These are phyloP conservation scores for Aldrovandia affinis DNA, from an alignment of 2,797 vertebrate genomes.

Conservation along the genomic window DNA sequence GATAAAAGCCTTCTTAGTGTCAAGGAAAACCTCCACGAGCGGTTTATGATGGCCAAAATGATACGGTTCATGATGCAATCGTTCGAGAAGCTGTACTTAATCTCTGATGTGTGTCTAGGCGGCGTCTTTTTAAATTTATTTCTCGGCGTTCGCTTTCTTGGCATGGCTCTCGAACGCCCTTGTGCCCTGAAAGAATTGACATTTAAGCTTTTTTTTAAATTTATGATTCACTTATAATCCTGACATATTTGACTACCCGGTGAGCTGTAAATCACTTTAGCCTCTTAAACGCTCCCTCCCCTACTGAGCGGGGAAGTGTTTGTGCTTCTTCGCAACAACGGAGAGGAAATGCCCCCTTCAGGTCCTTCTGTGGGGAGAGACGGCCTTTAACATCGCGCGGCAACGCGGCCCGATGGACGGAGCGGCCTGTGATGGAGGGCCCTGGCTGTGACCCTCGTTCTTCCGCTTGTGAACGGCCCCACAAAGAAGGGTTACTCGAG, in stretches of 20 bases:
- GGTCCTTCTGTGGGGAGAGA: background rate
- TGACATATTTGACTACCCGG: conserved; percentile 5
- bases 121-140: background rate
- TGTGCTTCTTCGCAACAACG: background rate
- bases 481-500: background rate
- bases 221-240: conserved; percentile 24
- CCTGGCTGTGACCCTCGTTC: background rate
- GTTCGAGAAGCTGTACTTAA: background rate
- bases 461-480: background rate
- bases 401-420: background rate
- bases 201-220: conserved; percentile 25
- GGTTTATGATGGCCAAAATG: background rate
- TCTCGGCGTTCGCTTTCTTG: background rate
- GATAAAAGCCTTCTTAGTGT: background rate
- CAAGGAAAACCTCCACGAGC: background rate
- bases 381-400: background rate
- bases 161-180: background rate
- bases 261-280: conserved; percentile 17
- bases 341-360: conserved; percentile 7
- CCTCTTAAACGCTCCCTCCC: background rate
- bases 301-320: conserved; percentile 8
- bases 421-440: background rate
- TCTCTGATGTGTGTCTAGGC: background rate
- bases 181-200: background rate
- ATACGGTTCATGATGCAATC: background rate